These are phyloP conservation scores for Masticophis lateralis DNA, from an alignment of 2,797 vertebrate species.

Conservation along the genomic window DNA sequence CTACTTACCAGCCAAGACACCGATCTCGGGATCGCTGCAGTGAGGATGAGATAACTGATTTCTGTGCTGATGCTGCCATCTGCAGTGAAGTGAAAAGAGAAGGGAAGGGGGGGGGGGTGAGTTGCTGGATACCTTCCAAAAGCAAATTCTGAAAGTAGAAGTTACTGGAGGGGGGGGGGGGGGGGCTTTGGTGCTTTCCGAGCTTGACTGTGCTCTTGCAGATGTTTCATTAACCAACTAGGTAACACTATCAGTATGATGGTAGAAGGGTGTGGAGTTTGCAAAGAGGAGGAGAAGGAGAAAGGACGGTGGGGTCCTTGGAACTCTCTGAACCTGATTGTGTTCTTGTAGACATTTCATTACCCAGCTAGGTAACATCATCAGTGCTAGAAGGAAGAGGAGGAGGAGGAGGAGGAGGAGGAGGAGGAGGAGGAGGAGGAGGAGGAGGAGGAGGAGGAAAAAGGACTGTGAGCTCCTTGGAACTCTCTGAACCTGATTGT, in stretches of 20 bases:
- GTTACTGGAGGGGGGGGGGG: too few species aligned
- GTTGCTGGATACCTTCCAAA: background rate
- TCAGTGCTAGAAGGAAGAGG: too few species aligned
- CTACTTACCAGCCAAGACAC: conserved; percentile 88
- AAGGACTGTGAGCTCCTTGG: too few species aligned
- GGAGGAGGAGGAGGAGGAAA: too few species aligned
- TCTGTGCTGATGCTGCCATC: conserved; percentile 88
- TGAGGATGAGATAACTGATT: conserved; percentile 85
- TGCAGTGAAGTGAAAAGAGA: conserved; percentile 69
- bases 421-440: too few species aligned
- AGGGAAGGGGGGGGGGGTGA: too few species aligned
- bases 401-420: too few species aligned
- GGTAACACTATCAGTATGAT: background rate
- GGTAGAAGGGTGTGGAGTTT: too few species aligned
- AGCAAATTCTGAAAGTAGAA: background rate
- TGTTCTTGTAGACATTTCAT: too few species aligned
- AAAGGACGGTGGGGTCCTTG: background rate
- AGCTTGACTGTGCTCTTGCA: background rate
- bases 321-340: background rate
- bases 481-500: too few species aligned
- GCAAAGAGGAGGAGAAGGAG: too few species aligned
- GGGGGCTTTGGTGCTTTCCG: background rate
- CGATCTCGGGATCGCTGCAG: conserved; percentile 84
- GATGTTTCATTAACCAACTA: background rate
- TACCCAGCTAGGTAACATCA: too few species aligned